phyloP scores from a whole-genome alignment of 2,888 invertebrate genomes.

The Drosophila lutescens region DNA sequence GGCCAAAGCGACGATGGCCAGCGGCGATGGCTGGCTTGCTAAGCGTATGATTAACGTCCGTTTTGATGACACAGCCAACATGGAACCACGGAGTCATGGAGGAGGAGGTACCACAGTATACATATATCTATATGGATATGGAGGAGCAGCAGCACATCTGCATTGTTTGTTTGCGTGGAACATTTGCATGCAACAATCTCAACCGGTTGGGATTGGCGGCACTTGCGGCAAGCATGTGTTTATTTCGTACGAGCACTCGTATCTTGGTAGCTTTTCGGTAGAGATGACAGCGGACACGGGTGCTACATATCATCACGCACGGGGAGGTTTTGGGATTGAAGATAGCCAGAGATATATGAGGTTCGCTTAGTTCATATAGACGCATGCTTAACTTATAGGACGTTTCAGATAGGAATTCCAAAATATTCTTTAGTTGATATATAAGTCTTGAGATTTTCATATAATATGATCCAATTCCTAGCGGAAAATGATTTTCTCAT shows the following conservation, averaged over 20 bases:
- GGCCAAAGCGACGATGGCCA: conserved; percentile 55
- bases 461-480: too few relatives aligned
- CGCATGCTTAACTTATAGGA: too few relatives aligned
- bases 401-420: too few relatives aligned
- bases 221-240: conserved; percentile 57
- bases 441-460: too few relatives aligned
- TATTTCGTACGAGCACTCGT: conserved; percentile 26
- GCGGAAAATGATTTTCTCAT: too few relatives aligned
- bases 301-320: conserved; percentile 31
- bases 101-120: conserved; percentile 1
- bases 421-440: too few relatives aligned
- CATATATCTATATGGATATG: not conserved
- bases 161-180: conserved; percentile 73
- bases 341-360: not conserved
- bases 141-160: conserved; percentile 42
- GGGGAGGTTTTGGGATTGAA: conserved; percentile 5
- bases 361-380: too few relatives aligned
- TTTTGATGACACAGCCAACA: conserved; percentile 71
- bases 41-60: conserved; percentile 79
- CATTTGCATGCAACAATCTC: conserved; percentile 73
- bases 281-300: conserved; percentile 41
- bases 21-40: conserved; percentile 71
- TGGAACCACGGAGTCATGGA: conserved; percentile 18
- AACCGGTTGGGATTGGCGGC: conserved; percentile 72
- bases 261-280: conserved; percentile 22